Base-by-base conservation (phyloP, 2,888 invertebrate genomes). In the Yponomeuta cagnagella region DNA sequence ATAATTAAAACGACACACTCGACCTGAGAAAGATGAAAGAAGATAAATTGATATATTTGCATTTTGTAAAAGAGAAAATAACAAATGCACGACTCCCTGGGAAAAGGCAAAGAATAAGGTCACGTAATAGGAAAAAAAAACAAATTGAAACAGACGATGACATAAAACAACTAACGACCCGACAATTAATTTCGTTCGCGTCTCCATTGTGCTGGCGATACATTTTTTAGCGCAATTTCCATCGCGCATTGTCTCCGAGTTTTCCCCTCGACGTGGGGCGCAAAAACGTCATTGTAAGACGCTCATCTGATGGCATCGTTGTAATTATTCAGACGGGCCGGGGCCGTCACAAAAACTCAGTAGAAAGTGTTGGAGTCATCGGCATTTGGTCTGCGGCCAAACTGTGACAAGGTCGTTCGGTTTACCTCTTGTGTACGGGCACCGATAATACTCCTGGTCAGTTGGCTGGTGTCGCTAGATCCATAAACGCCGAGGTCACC, bases 361-460 rank as follows among this genome's bases (percentile, higher is more conserved):
- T 88, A 88, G 89, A 89, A 90, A 90, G 90, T 82, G 83, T 80
- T 80, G 84, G 79, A 87, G 88, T 90, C 89, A 89, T 87, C 87
- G 88, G 84, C 89, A 86, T 83, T 89, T 86, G 88, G 84, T 86
- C 80, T 76, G 81, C 84, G 82, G 87, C 87, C 90, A 89, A 89
- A 83, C 82, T 84, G 88, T 82, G 85, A 83, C 90, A 91, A 91
- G 91, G 90, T 90, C 90, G 82, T 80, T 77, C 81, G 79, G 81
- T 69, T 48, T 58, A 58, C 52, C 52, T 58, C 52, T 58, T 15
- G 52, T 58, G 15, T 12, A 10, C 33, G 10, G 68, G 12, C 33
- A 10, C 1, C 52, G 52, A 58, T 58, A 12, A 5, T 15, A 15
- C 15, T 58, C 52, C 52, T 15, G 52, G 52, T 15, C 52, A 15